These are phyloP conservation scores for Sparidentex hasta DNA, from an alignment of 2,797 vertebrate genomes.

Conservation along the genomic window DNA sequence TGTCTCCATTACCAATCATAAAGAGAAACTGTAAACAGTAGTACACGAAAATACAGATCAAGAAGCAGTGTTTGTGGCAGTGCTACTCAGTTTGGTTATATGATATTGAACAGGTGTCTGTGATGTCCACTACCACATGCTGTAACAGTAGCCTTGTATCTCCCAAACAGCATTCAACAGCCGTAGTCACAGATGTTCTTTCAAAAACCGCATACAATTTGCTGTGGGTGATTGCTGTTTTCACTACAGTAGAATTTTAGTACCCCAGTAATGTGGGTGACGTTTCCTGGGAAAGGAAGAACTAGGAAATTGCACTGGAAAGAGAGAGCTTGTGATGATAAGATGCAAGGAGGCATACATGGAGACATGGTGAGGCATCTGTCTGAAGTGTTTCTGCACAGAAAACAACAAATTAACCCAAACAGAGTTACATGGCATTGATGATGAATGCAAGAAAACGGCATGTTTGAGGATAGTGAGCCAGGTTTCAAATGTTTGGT, in stretches of 20 bases:
- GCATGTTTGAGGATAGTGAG: background rate
- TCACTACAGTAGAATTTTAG: background rate
- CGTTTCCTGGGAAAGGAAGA: background rate
- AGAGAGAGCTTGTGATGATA: background rate
- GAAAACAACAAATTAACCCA: background rate
- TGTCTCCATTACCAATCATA: background rate
- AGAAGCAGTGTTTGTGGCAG: background rate
- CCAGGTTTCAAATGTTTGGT: background rate
- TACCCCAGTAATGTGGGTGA: background rate
- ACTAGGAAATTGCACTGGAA: background rate
- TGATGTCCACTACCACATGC: background rate
- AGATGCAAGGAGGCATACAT: background rate
- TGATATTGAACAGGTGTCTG: background rate
- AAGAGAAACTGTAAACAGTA: background rate
- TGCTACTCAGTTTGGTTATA: background rate
- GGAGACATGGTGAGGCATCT: too few relatives aligned
- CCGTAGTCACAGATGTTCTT: background rate
- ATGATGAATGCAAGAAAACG: background rate
- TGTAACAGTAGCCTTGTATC: background rate
- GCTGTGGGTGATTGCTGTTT: background rate
- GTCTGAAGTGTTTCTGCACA: background rate
- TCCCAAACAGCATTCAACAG: background rate
- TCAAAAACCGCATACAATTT: background rate
- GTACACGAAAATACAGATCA: background rate
- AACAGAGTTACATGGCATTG: background rate